These are phyloP conservation scores for Epistrophe eligans DNA, from an alignment of 2,888 invertebrate species.

Conservation along the genomic window DNA sequence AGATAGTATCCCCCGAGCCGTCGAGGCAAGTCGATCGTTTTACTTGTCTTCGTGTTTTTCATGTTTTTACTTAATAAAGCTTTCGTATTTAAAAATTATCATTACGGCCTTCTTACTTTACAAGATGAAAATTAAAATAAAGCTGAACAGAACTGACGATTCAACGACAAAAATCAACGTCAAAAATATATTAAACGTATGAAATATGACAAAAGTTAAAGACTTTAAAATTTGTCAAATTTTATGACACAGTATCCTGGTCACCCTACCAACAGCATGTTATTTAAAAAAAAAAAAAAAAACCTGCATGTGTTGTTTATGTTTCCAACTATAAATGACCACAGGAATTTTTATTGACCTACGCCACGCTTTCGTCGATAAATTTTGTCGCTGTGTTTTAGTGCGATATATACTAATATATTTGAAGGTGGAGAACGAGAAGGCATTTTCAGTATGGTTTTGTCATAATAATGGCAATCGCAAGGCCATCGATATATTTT, in stretches of 20 bases:
- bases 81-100: too few relatives aligned
- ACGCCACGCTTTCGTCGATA: slow-evolving; percentile 14
- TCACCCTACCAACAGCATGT: slow-evolving; percentile 1
- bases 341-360: slow-evolving; percentile 55
- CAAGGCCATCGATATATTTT: slow-evolving; percentile 34
- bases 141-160: too few relatives aligned
- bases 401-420: slow-evolving; percentile 8
- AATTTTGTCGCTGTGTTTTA: slow-evolving; percentile 10
- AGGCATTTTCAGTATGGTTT: background rate
- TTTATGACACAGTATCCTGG: background rate
- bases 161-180: too few relatives aligned
- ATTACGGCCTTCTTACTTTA: too few relatives aligned
- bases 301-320: slow-evolving; percentile 25
- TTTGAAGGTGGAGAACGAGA: slow-evolving; percentile 8
- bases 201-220: too few relatives aligned
- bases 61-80: too few relatives aligned
- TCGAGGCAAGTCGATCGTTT: too few relatives aligned
- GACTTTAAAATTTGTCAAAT: background rate
- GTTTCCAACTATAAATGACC: slow-evolving; percentile 37
- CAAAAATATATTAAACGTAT: too few relatives aligned
- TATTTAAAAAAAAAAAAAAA: slow-evolving; percentile 1
- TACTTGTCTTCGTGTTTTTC: too few relatives aligned
- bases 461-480: slow-evolving; percentile 40
- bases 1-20: too few relatives aligned
- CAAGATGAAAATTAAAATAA: too few relatives aligned